Base-by-base conservation (phyloP, 2,888 invertebrate genomes). In the Dolichomitus sp. region DNA sequence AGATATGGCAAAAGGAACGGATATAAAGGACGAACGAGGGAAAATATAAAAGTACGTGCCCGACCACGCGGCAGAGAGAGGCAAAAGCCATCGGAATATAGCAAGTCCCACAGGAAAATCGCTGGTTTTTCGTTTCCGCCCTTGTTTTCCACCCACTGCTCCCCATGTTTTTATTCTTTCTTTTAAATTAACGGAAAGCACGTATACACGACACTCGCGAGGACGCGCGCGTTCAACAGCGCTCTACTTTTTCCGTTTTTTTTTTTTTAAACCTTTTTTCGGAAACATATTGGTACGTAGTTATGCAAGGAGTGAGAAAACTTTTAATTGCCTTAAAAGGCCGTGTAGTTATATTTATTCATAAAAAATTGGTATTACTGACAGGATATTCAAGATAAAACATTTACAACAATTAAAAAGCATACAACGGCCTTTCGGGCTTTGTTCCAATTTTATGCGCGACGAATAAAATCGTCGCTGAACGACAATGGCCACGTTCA, bases 241-340 rank as follows among this genome's bases (percentile, higher is more conserved):
- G 65, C 42, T 76, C 37, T 23, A 54, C 57, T 59, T 59, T 40
- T 73, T 45, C 14, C 68, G 30, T 48, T 30, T 54, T 48, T 78
- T 63, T 61, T 11, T 40, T 52, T n/a, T 23, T 45, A 37, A 61
- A 50, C 4, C 12, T 63, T 74, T 63, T 72, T 77, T 78, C 37
- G 11, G 70, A 11, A 48, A 50, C 69, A 57, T 69, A 59, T 61
- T 72, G 42, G 50, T 50, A 11, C 63, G 63, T 27, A 19, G 23
- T 42, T 33, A n/a, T 17, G 23, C 66, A 33, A 73, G 57, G 33
- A 70, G 45, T 70, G 19, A 59, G 52, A 76, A 74, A 77, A 66
- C 37, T 82, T 82, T 80, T 70, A 84, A 80, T 77, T 59, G 69
- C 74, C 65, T 65, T n/a, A 30, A 74, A 80, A 57, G 66, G 42